Base-by-base conservation (phyloP, 2,888 invertebrate genomes). In the Rosalia funebris region DNA sequence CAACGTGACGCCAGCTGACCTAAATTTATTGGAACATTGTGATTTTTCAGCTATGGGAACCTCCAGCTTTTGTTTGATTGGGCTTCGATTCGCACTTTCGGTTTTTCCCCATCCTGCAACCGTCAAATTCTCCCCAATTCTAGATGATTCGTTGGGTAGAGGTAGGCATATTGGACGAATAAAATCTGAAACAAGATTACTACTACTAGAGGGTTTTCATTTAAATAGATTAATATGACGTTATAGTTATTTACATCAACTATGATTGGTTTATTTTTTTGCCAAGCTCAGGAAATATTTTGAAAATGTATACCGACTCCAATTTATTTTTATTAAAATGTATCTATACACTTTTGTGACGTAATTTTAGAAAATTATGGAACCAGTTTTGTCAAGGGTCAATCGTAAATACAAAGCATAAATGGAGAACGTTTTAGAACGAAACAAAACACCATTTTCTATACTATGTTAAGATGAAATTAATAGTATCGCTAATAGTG, bases 61-160 rank as follows among this genome's bases (percentile, higher is more conserved):
- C 2, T 81, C 80, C 0, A 89, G 82, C 75, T 91, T 90, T 45
- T 88, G 77, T 71, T 90, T 90, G 0, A 88, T 82, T 2, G 72
- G 50, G 54, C 79, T 81, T 12, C 65, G 65, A 16, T 60, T 67
- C 1, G 69, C 69, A 37, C 45, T 46, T 57, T 76, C 74, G 1
- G 75, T 75, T 60, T 60, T 63, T 3, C 83, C 83, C 82, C 82
- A 83, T n/a, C 82, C 82, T 19, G 81, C 76, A 5, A 81, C 81
- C 1, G 64, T 61, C 3, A 80, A 65, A 7, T 63, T 60, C 2
- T 75, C 68, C 7, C 79, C 80, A 15, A 71, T 63, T 2, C 54
- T 65, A 0, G 77, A 71, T 16, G 66, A 65, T 57, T 79, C 77
- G 3, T 48, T 62, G 2, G 60, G 32, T 0, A 56, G 41, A 1